These are phyloP conservation scores for Oncorhynchus keta DNA, from an alignment of 2,113 vertebrate species.

Conservation along the genomic window DNA sequence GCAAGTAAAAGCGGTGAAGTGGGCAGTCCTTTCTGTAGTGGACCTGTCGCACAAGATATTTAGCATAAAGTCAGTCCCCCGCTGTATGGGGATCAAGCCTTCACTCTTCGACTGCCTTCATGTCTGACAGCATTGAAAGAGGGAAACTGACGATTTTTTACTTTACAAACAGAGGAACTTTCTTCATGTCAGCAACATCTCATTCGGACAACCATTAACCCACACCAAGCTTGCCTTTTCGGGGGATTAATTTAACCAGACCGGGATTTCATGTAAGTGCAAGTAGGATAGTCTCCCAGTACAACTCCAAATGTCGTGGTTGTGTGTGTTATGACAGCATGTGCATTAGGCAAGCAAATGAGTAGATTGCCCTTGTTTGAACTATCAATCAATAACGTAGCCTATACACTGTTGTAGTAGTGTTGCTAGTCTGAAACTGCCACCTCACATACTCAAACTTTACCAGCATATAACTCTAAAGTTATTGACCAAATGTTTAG, in stretches of 20 bases:
- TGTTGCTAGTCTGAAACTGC: too few relatives aligned
- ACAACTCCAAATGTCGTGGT: background rate
- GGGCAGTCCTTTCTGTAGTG: slow-evolving; percentile 64
- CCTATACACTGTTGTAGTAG: too few relatives aligned
- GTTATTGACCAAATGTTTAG: too few relatives aligned
- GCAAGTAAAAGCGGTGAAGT: slow-evolving; percentile 28
- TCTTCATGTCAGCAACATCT: slow-evolving; percentile 75
- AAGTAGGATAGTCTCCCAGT: background rate
- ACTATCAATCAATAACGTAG: too few relatives aligned
- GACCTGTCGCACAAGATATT: slow-evolving; percentile 76
- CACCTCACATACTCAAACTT: too few relatives aligned
- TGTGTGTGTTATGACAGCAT: too few relatives aligned
- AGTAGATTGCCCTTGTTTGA: too few relatives aligned
- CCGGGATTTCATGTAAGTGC: slow-evolving; percentile 77
- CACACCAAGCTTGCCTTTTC: slow-evolving; percentile 54
- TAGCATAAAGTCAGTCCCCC: slow-evolving; percentile 68
- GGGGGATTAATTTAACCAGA: slow-evolving; percentile 76
- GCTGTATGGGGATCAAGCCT: slow-evolving; percentile 62
- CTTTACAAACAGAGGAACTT: slow-evolving; percentile 62
- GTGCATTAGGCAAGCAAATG: too few relatives aligned
- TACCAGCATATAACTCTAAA: too few relatives aligned
- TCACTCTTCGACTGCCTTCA: slow-evolving; percentile 65
- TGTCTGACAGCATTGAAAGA: slow-evolving; percentile 62
- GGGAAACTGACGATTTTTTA: slow-evolving; percentile 51
- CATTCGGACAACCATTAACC: slow-evolving; percentile 59